phyloP scores from a whole-genome alignment of 2,113 vertebrate genomes.

The Chlorodrepanis virens region DNA sequence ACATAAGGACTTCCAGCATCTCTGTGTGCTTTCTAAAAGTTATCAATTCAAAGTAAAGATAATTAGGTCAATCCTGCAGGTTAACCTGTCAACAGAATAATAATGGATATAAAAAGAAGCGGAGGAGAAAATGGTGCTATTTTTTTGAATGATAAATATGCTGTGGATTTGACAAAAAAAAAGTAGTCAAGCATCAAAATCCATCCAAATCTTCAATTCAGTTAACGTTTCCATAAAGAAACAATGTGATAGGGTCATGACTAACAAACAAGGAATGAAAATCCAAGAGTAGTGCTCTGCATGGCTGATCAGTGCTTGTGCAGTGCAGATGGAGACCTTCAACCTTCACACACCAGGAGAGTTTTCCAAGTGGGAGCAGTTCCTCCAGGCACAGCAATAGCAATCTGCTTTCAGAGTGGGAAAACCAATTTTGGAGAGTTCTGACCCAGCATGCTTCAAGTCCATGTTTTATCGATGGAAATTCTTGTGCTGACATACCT shows the following conservation, averaged over 20 bases:
- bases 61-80: neutral
- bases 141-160: neutral
- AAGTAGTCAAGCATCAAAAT: neutral
- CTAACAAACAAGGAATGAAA: neutral
- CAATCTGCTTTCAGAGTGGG: neutral
- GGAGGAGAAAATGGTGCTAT: neutral
- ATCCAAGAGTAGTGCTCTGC: neutral
- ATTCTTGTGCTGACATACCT: neutral
- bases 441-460: neutral
- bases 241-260: neutral
- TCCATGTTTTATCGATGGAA: neutral
- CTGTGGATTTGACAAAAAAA: neutral
- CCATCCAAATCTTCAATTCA: neutral
- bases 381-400: rapidly evolving
- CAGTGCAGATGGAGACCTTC: rapidly evolving
- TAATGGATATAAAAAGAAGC: neutral
- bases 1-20: neutral
- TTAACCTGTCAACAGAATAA: neutral
- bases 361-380: neutral
- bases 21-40: neutral
- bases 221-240: neutral
- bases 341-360: neutral
- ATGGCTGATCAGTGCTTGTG: neutral
- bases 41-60: neutral
- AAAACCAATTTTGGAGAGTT: neutral